phyloP scores from a whole-genome alignment of 2,797 vertebrate species.

The Harpagifer antarcticus region DNA sequence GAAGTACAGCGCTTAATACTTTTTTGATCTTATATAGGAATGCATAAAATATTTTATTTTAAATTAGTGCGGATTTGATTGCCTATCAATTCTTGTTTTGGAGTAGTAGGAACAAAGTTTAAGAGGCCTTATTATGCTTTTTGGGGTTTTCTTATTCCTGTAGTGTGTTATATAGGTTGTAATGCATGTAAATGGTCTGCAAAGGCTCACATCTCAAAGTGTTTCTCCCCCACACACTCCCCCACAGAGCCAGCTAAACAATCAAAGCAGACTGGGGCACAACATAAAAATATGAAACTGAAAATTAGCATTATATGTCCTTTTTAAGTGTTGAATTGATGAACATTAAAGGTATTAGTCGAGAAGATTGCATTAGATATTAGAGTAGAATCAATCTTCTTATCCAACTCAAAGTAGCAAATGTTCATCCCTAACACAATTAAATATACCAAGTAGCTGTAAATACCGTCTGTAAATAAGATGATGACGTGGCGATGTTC shows the following conservation, averaged over 20 bases:
- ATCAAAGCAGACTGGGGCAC: no score
- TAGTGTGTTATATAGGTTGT: no score
- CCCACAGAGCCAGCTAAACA: no score
- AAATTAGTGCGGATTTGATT: neutral
- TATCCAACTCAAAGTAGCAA: conserved; percentile 1
- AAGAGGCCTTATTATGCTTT: no score
- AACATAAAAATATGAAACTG: no score
- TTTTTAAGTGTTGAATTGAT: neutral
- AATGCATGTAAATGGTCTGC: no score
- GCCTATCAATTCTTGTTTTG: neutral
- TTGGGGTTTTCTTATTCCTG: no score
- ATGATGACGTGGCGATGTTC: conserved; percentile 72
- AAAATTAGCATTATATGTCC: no score
- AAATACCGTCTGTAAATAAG: conserved; percentile 76
- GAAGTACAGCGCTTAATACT: neutral
- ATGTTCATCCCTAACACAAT: neutral
- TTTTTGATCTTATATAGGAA: neutral
- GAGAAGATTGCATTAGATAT: neutral
- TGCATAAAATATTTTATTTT: neutral
- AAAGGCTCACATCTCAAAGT: no score
- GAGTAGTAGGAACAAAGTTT: neutral
- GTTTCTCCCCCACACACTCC: no score
- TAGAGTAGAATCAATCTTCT: neutral
- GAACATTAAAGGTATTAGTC: neutral
- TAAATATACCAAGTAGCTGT: conserved; percentile 3